These are phyloP conservation scores for Regulus satrapa DNA, from an alignment of 2,113 vertebrate species.

Conservation along the genomic window DNA sequence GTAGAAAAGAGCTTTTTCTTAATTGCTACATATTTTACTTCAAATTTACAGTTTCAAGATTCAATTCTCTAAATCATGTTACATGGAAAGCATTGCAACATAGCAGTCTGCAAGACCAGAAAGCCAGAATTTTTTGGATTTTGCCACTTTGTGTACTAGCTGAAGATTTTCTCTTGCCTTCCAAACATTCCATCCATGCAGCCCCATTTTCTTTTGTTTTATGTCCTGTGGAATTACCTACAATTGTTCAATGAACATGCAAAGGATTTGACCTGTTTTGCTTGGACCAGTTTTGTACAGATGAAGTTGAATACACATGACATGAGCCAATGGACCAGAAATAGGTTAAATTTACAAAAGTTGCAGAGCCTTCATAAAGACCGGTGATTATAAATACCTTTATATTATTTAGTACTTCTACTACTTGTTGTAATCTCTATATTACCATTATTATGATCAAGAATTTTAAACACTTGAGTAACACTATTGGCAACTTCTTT, in stretches of 20 bases:
- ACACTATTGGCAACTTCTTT: background rate
- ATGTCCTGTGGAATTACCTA: background rate
- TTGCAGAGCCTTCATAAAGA: background rate
- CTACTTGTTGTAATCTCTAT: background rate
- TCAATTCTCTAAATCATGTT: background rate
- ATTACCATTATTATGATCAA: background rate
- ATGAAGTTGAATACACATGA: background rate
- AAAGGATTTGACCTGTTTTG: background rate
- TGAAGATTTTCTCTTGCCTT: background rate
- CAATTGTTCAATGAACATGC: background rate
- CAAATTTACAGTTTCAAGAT: background rate
- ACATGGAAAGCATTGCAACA: background rate
- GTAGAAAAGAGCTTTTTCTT: background rate
- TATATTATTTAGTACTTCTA: background rate
- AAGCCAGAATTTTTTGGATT: background rate
- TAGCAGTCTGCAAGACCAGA: background rate
- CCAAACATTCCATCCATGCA: background rate
- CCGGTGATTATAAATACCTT: background rate
- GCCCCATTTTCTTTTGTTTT: background rate
- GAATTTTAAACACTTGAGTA: background rate
- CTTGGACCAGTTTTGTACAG: background rate
- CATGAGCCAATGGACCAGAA: background rate
- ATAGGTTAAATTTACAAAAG: background rate
- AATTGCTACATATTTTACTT: background rate
- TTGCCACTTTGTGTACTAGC: background rate